Evolutionary conservation across 1,140 invertebrate genomes (phyloP).

Genomic region (Lutraria rhynchaena): DNA sequence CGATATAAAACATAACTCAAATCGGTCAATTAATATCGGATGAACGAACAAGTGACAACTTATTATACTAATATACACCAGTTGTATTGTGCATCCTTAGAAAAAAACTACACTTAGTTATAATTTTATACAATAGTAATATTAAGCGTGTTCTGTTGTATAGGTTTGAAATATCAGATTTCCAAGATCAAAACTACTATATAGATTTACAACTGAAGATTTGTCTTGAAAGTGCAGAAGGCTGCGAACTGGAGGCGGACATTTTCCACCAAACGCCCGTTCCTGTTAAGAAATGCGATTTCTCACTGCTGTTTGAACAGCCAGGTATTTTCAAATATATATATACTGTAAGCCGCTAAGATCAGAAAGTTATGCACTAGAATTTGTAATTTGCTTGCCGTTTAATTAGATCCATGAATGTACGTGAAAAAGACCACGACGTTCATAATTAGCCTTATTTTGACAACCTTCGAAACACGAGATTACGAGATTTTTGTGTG

Average conservation of each 20-base stretch:
- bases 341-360: neutral
- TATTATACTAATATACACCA: neutral
- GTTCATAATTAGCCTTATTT: neutral
- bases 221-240: slow-evolving; percentile 12
- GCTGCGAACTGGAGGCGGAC: slow-evolving; percentile 6
- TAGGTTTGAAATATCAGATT: slow-evolving; percentile 5
- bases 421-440: neutral
- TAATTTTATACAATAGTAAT: neutral
- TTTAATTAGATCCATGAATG: neutral
- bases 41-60: neutral
- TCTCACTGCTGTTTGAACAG: neutral
- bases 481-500: neutral
- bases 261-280: neutral
- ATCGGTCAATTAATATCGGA: neutral
- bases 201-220: slow-evolving; percentile 9
- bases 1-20: neutral
- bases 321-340: neutral
- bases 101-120: neutral
- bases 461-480: neutral
- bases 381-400: neutral
- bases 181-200: neutral
- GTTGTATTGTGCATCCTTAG: neutral
- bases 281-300: neutral
- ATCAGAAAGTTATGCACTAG: neutral
- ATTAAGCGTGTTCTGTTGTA: neutral